Evolutionary conservation across 2,888 invertebrate species (phyloP).

Genomic region (Ecliptopera silaceata): DNA sequence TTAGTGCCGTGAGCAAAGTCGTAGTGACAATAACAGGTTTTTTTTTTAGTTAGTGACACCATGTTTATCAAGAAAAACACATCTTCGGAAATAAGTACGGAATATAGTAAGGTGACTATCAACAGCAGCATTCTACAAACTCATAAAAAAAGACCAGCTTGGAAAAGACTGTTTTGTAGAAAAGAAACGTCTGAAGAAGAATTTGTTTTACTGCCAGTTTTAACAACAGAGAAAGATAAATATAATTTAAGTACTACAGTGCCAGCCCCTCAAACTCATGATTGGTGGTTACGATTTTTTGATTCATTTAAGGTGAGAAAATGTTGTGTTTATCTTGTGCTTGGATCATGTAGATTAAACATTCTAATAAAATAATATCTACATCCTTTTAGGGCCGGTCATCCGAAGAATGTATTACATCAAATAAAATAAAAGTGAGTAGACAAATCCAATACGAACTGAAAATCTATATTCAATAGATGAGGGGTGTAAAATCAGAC

Average conservation of each 20-base stretch:
- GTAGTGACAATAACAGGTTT: background rate
- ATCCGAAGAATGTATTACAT: background rate
- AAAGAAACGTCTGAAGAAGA: conserved; percentile 55
- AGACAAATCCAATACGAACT: background rate
- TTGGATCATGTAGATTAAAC: background rate
- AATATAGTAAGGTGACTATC: conserved; percentile 23
- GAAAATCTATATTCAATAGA: too few relatives aligned
- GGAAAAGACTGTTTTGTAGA: conserved; percentile 48
- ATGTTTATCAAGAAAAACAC: conserved; percentile 40
- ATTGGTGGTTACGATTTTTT: conserved; percentile 69
- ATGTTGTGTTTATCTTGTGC: background rate
- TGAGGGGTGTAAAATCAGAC: conserved; percentile 3
- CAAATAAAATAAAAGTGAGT: conserved; percentile 14
- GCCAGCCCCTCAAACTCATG: conserved; percentile 37
- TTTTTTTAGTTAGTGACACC: conserved; percentile 40
- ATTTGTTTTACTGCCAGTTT: conserved; percentile 57
- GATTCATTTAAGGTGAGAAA: conserved; percentile 47
- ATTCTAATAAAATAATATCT: too few relatives aligned
- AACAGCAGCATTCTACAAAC: conserved; percentile 23
- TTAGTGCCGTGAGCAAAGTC: too few relatives aligned
- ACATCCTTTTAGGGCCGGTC: conserved; percentile 3
- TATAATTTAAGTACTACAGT: conserved; percentile 32
- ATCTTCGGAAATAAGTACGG: conserved; percentile 14
- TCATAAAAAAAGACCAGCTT: conserved; percentile 42
- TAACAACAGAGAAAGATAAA: conserved; percentile 39